These are phyloP conservation scores for Rhagophthalmus giganteus DNA, from an alignment of 2,888 invertebrate genomes.

Conservation along the genomic window DNA sequence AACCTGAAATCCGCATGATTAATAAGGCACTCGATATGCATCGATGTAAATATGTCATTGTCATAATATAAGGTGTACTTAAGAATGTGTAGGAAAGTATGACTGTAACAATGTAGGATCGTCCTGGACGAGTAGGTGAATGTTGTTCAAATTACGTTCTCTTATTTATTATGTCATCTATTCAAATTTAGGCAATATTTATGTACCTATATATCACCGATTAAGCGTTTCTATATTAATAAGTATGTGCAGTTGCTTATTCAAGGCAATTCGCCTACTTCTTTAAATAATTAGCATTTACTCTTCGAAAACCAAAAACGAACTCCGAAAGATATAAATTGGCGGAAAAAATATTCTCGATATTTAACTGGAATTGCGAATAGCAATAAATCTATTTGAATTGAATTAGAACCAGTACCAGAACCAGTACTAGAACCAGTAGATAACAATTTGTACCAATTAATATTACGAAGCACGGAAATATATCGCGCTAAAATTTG, in stretches of 20 bases:
- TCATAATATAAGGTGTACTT: slow-evolving; percentile 11
- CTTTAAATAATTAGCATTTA: background rate
- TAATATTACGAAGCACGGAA: too few species aligned
- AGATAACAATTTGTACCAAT: too few species aligned
- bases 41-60: slow-evolving; percentile 21
- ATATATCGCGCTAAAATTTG: too few species aligned
- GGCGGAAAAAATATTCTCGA: too few species aligned
- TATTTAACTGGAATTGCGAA: too few species aligned
- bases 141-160: slow-evolving; percentile 18
- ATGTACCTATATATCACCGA: too few species aligned
- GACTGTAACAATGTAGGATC: slow-evolving; percentile 9
- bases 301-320: background rate
- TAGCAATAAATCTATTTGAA: too few species aligned
- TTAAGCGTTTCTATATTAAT: too few species aligned
- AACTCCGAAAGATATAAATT: too few species aligned
- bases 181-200: slow-evolving; percentile 14
- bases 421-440: too few species aligned
- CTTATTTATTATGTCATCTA: slow-evolving; percentile 17
- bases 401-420: too few species aligned
- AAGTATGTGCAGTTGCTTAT: slow-evolving; percentile 3
- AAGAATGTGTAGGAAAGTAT: slow-evolving; percentile 1
- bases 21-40: background rate
- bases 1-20: slow-evolving; percentile 49
- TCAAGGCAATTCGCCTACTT: slow-evolving; percentile 26
- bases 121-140: slow-evolving; percentile 15